Evolutionary conservation across 2,888 invertebrate species (phyloP), one percentile per base, ranked within the genome.

Genomic region (Catocala sponsa): DNA sequence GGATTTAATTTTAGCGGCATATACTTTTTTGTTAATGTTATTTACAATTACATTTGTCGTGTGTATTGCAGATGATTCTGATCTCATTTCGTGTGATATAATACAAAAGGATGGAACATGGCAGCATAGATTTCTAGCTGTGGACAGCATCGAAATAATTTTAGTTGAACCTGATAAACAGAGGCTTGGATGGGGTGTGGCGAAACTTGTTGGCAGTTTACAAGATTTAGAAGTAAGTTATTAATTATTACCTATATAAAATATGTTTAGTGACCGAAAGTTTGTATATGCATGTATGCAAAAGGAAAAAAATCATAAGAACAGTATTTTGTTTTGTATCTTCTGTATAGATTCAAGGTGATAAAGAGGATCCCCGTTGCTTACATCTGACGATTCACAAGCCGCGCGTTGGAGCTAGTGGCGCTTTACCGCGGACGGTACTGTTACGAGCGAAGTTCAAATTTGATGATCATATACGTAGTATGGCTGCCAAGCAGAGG

Each of bases 401-500:
- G 78, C 97, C 97, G 0, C 94, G 94, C 0, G 95, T 94, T 0
- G 95, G 95, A 9, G 92, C 94, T 2, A 87, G 92, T 52, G 94
- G 95, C n/a, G 95, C 96, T 0, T 92, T 96, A 32, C 97, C 97
- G 59, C 95, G 97, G 52, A 96, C 97, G 0, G 97, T 98, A 0
- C 89, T 98, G n/a, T 91, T 99, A 7, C 96, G 97, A 4, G 98
- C 98, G 9, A 98, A 98, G 90, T 99, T 99, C 90, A 96, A 99
- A 65, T 99, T 99, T 87, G 99, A 99, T 86, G 99, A 99, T 94
- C 99, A 99, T 86, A 99, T 99, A 75, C 96, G 99, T 38, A 99
- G 99, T 85, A 99, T 99, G 99, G 99, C 99, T 13, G 99, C 99
- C 32, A 99, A 99, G 84, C 99, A 99, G 89, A 89, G 97, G 46